These are phyloP conservation scores for Apostichopus japonicus DNA, from an alignment of 35 echinoderm and acorn worm species.

Conservation along the genomic window DNA sequence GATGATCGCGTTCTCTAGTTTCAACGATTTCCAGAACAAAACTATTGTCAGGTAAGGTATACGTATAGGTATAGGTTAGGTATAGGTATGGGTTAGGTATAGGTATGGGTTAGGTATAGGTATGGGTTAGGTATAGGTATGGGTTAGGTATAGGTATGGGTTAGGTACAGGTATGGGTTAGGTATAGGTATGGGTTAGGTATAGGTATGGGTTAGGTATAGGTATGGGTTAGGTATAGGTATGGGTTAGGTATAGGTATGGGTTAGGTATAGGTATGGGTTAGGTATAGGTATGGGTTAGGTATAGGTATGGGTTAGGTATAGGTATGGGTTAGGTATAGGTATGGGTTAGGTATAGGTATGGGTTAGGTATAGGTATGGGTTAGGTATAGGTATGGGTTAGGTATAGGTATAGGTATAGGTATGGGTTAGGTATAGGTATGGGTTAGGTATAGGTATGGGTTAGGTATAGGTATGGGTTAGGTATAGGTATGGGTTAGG, in stretches of 20 bases:
- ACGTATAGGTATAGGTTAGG: not conserved
- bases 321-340: conserved; percentile 43
- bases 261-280: conserved; percentile 43
- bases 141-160: conserved; percentile 30
- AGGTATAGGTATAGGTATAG: not conserved
- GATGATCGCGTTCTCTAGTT: conserved; percentile 96
- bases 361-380: conserved; percentile 43
- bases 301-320: no score
- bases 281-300: conserved; percentile 49
- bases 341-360: no score
- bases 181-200: conserved; percentile 30
- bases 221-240: conserved; percentile 43
- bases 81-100: no score
- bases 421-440: conserved; percentile 43
- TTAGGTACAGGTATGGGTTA: conserved; percentile 48
- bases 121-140: no score
- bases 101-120: conserved; percentile 43
- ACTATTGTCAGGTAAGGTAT: conserved; percentile 73
- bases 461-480: conserved; percentile 34
- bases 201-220: no score
- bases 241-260: no score
- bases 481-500: conserved; percentile 46
- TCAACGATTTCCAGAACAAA: conserved; percentile 92
- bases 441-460: not conserved
- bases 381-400: conserved; percentile 48